These are phyloP conservation scores for Sinhomidia bicolor DNA, from an alignment of 2,888 invertebrate species.

Conservation along the genomic window DNA sequence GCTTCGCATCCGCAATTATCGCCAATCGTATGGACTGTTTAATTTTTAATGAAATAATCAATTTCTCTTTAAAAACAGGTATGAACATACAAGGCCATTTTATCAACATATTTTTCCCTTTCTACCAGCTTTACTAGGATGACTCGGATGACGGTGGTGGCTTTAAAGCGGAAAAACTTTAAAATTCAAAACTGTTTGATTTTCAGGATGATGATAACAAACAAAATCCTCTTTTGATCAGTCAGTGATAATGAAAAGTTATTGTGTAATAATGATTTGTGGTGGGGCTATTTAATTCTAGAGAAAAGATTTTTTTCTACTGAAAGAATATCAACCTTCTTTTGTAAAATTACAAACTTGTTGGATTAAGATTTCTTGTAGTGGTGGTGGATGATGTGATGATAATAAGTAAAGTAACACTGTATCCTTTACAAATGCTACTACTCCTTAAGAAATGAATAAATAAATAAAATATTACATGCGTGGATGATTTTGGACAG, in stretches of 20 bases:
- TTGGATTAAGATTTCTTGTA: slow-evolving; percentile 22
- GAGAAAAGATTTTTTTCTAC: not conserved
- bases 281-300: not conserved
- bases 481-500: slow-evolving; percentile 67
- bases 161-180: not conserved
- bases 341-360: too few species aligned
- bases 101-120: not conserved
- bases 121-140: not conserved
- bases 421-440: not conserved
- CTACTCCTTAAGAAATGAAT: slow-evolving; percentile 4
- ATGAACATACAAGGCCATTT: too few species aligned
- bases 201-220: not conserved
- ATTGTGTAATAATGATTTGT: slow-evolving; percentile 51
- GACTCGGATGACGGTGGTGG: too few species aligned
- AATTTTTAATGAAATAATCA: slow-evolving; percentile 41
- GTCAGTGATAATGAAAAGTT: slow-evolving; percentile 52
- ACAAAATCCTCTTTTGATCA: slow-evolving; percentile 39
- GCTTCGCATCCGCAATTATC: slow-evolving; percentile 4
- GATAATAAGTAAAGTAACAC: not conserved
- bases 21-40: not conserved
- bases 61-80: too few species aligned
- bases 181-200: not conserved
- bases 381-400: slow-evolving; percentile 22
- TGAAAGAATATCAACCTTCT: not conserved
- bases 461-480: slow-evolving; percentile 66